A percentile compares a stretch with the other conserved stretches of the same genome.
phyloP scores from a whole-genome alignment of 2,113 vertebrate genomes.

The Passer domesticus region DNA sequence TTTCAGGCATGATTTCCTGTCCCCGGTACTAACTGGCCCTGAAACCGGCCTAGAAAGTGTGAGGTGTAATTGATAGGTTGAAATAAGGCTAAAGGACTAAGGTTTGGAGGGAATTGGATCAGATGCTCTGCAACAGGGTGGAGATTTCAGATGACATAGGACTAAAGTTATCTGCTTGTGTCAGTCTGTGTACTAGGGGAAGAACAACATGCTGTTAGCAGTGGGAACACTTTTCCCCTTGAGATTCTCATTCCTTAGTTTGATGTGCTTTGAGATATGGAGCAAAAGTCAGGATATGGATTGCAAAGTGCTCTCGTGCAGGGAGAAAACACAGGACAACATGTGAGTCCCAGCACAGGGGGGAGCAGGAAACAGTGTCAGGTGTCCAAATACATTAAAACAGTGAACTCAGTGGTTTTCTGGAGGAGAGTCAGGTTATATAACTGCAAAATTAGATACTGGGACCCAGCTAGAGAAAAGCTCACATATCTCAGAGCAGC shows the following conservation, averaged over 20 bases:
- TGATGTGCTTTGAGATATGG: neutral
- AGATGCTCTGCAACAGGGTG: neutral
- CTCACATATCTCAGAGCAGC: accelerated
- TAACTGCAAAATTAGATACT: neutral
- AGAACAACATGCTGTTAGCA: neutral
- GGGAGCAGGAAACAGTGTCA: constrained; percentile 25
- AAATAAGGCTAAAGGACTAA: neutral
- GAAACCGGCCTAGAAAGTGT: neutral
- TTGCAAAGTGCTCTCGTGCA: neutral
- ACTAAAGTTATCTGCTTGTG: neutral
- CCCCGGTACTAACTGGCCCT: neutral
- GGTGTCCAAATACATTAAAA: constrained; percentile 28
- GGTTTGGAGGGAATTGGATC: neutral
- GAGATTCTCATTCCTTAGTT: constrained; percentile 22
- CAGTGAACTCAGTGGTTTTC: neutral
- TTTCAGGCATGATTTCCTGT: neutral
- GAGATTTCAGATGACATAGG: neutral
- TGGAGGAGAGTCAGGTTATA: neutral
- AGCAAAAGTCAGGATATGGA: constrained; percentile 21
- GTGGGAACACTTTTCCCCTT: neutral
- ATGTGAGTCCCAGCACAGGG: neutral
- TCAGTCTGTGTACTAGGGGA: neutral
- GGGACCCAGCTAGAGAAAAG: neutral
- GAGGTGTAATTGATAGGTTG: neutral
- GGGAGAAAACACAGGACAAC: neutral